Evolutionary conservation across 2,888 invertebrate genomes (phyloP).

Genomic region (Caenorhabditis sp.): DNA sequence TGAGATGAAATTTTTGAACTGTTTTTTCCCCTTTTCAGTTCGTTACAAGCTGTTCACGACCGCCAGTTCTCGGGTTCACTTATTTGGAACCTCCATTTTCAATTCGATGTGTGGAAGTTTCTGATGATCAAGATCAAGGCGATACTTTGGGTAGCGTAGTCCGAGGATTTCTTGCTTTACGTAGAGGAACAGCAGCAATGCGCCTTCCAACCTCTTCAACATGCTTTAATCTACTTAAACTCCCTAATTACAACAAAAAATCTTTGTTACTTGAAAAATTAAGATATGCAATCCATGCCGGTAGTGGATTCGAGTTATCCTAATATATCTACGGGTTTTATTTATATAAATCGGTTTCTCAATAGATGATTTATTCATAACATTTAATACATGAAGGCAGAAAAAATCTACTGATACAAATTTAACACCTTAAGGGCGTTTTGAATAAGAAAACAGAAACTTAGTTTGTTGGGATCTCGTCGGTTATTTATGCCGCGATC

Average conservation of each 20-base stretch:
- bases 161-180: constrained; percentile 94
- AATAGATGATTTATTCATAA: neutral
- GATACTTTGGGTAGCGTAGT: constrained; percentile 87
- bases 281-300: constrained; percentile 93
- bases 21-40: constrained; percentile 92
- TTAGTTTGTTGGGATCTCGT: constrained; percentile 11
- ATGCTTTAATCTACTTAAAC: constrained; percentile 95
- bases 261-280: constrained; percentile 92
- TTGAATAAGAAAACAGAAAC: constrained; percentile 25
- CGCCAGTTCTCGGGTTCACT: constrained; percentile 93
- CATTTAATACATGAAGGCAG: neutral
- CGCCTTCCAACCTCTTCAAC: constrained; percentile 81
- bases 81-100: constrained; percentile 94
- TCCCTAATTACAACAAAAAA: constrained; percentile 97
- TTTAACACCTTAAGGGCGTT: neutral
- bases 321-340: constrained; percentile 14
- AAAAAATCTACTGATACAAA: neutral
- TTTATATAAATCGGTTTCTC: neutral
- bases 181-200: constrained; percentile 86
- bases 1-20: no score
- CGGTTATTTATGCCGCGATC: constrained; percentile 23
- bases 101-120: constrained; percentile 97
- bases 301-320: constrained; percentile 92
- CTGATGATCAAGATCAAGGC: constrained; percentile 83
- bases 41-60: constrained; percentile 95